Evolutionary conservation across 2,797 vertebrate genomes (phyloP).

Genomic region (Xenopus petersii): DNA sequence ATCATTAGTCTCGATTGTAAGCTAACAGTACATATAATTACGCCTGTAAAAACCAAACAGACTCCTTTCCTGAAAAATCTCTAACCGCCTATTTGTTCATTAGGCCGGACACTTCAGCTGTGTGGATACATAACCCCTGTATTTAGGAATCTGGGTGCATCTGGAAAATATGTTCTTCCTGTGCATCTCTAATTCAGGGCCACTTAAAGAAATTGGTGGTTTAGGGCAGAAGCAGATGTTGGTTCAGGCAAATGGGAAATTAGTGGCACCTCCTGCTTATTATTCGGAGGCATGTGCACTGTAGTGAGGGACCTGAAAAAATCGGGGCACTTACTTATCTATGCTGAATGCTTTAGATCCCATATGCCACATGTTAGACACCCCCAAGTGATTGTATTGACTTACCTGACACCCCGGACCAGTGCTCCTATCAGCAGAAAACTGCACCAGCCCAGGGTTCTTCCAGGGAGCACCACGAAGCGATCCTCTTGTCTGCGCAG

Average conservation of each 20-base stretch:
- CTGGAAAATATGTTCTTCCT: background rate
- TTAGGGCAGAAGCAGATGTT: conserved; percentile 32
- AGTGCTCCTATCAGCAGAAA: too few species aligned
- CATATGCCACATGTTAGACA: too few species aligned
- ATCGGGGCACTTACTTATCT: too few species aligned
- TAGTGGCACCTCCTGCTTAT: conserved; percentile 12
- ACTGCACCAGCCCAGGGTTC: too few species aligned
- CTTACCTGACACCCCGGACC: too few species aligned
- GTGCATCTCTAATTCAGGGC: background rate
- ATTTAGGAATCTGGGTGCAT: conserved; percentile 1
- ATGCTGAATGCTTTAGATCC: too few species aligned
- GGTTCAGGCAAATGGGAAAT: conserved; percentile 21
- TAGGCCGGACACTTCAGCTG: background rate
- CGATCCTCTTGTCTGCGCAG: too few species aligned
- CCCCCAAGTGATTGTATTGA: too few species aligned
- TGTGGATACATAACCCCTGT: background rate
- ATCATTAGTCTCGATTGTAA: background rate
- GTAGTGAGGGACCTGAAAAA: too few species aligned
- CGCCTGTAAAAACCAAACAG: background rate
- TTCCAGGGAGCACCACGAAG: too few species aligned
- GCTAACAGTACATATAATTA: conserved; percentile 4
- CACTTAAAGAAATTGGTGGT: conserved; percentile 36
- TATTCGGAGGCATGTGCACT: too few species aligned
- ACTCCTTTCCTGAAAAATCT: background rate
- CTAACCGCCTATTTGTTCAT: background rate